These are phyloP conservation scores for Drosophila yakuba DNA, from an alignment of 1,140 invertebrate species.

Conservation along the genomic window DNA sequence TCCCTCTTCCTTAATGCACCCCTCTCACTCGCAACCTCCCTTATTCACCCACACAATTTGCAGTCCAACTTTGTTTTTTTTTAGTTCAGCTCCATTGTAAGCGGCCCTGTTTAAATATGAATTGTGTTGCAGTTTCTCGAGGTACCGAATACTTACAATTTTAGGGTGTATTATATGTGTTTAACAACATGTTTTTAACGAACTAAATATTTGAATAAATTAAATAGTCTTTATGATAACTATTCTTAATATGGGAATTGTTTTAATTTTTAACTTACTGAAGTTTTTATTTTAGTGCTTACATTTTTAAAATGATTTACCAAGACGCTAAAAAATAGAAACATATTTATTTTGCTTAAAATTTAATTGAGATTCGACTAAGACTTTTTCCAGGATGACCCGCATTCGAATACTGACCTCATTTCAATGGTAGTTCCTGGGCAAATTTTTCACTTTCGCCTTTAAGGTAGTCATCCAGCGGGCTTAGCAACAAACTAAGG, in stretches of 20 bases:
- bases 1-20: neutral
- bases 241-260: no score
- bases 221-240: neutral
- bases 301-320: no score
- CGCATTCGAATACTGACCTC: neutral
- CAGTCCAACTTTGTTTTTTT: conserved; percentile 15
- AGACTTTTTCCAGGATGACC: neutral
- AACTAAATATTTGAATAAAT: neutral
- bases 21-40: neutral
- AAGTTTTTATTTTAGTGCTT: no score
- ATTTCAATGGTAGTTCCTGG: conserved; percentile 5
- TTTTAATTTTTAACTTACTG: no score
- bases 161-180: neutral
- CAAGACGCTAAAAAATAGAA: no score
- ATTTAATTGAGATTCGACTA: no score
- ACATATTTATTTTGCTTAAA: no score
- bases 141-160: neutral
- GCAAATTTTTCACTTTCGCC: conserved; percentile 59
- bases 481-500: neutral
- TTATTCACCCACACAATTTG: conserved; percentile 39
- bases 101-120: conserved; percentile 45
- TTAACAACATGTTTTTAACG: neutral
- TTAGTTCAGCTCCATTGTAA: conserved; percentile 13
- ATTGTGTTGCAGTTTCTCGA: conserved; percentile 45
- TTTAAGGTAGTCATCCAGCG: neutral